Conservation (phyloP, 2,797 vertebrate genomes). For the Parambassis ranga region DNA sequence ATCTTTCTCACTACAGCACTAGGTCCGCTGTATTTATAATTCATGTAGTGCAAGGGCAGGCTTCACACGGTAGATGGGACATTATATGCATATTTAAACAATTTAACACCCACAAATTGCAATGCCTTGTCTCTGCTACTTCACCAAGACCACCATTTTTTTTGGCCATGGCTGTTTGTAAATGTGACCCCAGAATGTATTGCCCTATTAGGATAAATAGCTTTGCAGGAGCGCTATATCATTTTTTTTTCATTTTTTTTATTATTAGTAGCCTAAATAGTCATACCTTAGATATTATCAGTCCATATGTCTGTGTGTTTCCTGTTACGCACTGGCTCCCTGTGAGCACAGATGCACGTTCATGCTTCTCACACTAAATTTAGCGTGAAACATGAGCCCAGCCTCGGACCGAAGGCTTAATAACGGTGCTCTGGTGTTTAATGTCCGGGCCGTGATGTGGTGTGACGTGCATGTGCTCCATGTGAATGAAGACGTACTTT, state of each 20-base stretch:
- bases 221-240: slow-evolving; percentile 40
- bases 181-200: slow-evolving; percentile 51
- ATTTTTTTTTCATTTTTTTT: slow-evolving; percentile 12
- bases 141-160: slow-evolving; percentile 14
- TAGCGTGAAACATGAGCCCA: slow-evolving; percentile 38
- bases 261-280: slow-evolving; percentile 15
- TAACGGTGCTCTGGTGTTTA: slow-evolving; percentile 33
- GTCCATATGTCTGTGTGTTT: slow-evolving; percentile 20
- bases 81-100: slow-evolving; percentile 61
- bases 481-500: slow-evolving; percentile 25
- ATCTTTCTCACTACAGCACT: slow-evolving; percentile 54
- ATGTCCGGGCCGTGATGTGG: slow-evolving; percentile 23
- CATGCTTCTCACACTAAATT: slow-evolving; percentile 45
- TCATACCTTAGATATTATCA: slow-evolving; percentile 16
- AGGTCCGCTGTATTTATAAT: slow-evolving; percentile 60
- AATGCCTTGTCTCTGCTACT: slow-evolving; percentile 25
- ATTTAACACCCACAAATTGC: slow-evolving; percentile 47
- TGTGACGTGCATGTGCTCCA: slow-evolving; percentile 16
- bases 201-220: slow-evolving; percentile 55
- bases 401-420: slow-evolving; percentile 35
- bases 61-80: slow-evolving; percentile 31
- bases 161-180: slow-evolving; percentile 33
- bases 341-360: slow-evolving; percentile 51
- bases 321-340: slow-evolving; percentile 15
- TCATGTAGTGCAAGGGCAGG: slow-evolving; percentile 51